Evolutionary conservation across 92 coral and sea anemone genomes (phyloP).

Genomic region (Parazoanthus darwini): DNA sequence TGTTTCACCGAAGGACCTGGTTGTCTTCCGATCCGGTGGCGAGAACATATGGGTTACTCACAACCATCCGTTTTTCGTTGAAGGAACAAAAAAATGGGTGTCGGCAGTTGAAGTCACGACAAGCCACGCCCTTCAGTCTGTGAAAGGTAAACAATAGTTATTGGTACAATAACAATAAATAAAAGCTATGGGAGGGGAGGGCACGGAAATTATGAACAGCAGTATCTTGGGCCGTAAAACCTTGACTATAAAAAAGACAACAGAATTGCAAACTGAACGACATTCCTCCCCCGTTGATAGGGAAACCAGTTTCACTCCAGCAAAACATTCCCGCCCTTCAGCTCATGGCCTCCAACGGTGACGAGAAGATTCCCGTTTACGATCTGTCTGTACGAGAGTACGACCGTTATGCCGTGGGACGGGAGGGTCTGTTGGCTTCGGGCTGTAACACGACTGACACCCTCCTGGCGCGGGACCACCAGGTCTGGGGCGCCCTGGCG

Average conservation of each 20-base stretch:
- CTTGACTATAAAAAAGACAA: no score
- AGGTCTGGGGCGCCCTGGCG: slow-evolving; percentile 74
- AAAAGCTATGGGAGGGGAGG: neutral
- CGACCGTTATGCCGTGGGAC: slow-evolving; percentile 89
- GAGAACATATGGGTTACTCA: slow-evolving; percentile 82
- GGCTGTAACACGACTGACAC: slow-evolving; percentile 64
- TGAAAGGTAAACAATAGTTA: slow-evolving; percentile 46
- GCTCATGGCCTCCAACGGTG: slow-evolving; percentile 49
- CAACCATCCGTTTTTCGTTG: slow-evolving; percentile 77
- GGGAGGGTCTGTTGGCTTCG: slow-evolving; percentile 76
- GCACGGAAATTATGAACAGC: neutral
- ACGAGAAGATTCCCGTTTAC: slow-evolving; percentile 66
- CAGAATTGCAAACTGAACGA: no score
- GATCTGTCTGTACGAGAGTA: slow-evolving; percentile 82
- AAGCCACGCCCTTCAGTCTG: slow-evolving; percentile 61
- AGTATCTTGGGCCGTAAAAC: no score
- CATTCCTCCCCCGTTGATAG: neutral
- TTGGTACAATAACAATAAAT: neutral
- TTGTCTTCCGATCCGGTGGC: slow-evolving; percentile 63
- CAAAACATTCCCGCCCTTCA: slow-evolving; percentile 54
- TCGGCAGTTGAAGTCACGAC: slow-evolving; percentile 71
- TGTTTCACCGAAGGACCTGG: slow-evolving; percentile 62
- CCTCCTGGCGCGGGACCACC: slow-evolving; percentile 64
- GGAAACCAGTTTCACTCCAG: slow-evolving; percentile 56
- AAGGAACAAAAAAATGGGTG: slow-evolving; percentile 63